A percentile compares a stretch with the other conserved stretches of the same genome.
Evolutionary conservation across 2,113 vertebrate species (phyloP).

Genomic region (Crotalus tigris): DNA sequence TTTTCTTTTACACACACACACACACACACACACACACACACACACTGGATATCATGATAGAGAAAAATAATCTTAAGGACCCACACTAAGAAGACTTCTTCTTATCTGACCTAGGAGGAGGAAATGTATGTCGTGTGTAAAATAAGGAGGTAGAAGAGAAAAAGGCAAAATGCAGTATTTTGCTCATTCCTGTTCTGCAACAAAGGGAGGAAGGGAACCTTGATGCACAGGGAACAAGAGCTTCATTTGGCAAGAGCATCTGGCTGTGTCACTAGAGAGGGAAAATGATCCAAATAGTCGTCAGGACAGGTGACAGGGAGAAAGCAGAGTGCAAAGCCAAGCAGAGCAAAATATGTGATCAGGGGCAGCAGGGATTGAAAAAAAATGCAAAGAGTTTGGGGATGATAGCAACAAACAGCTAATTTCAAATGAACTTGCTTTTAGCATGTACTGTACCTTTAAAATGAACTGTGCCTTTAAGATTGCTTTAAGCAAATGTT

Average conservation of each 20-base stretch:
- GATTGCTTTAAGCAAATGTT: neutral
- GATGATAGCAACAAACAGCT: neutral
- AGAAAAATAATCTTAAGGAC: neutral
- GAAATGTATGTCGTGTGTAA: neutral
- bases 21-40: neutral
- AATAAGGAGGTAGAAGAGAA: neutral
- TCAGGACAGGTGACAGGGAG: neutral
- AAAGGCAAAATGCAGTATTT: neutral
- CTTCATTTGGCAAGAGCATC: neutral
- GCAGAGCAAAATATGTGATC: neutral
- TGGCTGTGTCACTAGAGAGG: neutral
- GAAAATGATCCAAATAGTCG: neutral
- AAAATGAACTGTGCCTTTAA: neutral
- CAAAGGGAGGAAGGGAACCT: neutral
- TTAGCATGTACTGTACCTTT: neutral
- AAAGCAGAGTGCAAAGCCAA: neutral
- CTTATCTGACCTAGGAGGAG: neutral
- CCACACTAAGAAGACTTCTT: neutral
- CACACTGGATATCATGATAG: neutral
- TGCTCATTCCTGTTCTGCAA: neutral
- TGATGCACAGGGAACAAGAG: neutral
- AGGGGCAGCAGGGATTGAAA: neutral
- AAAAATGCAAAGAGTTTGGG: neutral
- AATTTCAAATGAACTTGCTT: neutral
- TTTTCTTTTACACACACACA: neutral